Evolutionary conservation across 2,888 invertebrate genomes (phyloP).

Genomic region (Kryphioiulus occultus): DNA sequence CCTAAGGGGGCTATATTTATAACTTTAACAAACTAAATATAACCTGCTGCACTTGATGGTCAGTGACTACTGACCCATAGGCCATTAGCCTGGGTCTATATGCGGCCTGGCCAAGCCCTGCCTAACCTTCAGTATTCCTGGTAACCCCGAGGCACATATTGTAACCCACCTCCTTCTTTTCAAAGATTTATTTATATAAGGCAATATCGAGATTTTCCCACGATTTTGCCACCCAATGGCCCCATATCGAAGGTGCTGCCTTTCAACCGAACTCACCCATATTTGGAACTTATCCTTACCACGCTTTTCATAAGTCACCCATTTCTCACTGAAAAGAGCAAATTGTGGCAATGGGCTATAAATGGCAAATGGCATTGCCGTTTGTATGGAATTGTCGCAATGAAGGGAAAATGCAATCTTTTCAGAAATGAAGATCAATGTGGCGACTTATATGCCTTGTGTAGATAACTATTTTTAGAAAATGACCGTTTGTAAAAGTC

Average conservation of each 20-base stretch:
- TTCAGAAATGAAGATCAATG: neutral
- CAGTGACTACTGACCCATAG: constrained; percentile 3
- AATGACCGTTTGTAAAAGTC: neutral
- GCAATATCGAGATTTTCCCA: constrained; percentile 11
- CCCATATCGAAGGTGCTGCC: neutral
- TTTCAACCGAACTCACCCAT: neutral
- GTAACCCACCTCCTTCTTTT: neutral
- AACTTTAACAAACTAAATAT: neutral
- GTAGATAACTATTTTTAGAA: neutral
- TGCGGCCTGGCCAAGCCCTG: neutral
- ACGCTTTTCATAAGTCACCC: neutral
- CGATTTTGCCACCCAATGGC: neutral
- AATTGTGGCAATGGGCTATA: constrained; percentile 13
- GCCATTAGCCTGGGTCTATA: neutral
- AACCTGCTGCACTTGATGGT: neutral
- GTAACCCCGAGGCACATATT: neutral
- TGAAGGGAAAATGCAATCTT: neutral
- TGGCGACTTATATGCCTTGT: neutral
- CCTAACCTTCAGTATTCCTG: constrained; percentile 19
- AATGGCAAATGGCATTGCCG: neutral
- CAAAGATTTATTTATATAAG: constrained; percentile 33
- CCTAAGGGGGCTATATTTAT: neutral
- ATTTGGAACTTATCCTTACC: neutral
- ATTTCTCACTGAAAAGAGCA: neutral
- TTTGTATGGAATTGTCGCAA: neutral